Percentiles rank a stretch among this genome's conserved stretches.
Evolutionary conservation across 2,113 vertebrate species (phyloP).

Genomic region (Oxyruncus cristatus): DNA sequence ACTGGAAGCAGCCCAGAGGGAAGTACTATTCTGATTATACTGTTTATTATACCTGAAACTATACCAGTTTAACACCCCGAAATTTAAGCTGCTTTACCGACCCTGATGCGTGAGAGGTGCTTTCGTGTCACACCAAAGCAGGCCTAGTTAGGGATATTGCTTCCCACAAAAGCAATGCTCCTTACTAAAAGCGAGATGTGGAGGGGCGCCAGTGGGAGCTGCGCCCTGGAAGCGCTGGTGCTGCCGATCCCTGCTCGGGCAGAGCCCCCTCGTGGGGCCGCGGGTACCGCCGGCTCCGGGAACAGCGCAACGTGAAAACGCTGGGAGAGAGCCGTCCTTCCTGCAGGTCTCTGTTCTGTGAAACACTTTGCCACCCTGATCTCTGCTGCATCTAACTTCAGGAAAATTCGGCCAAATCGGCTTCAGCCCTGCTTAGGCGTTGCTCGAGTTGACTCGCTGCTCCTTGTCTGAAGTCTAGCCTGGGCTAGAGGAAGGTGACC

Average conservation of each 20-base stretch:
- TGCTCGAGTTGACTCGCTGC: not conserved
- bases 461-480: not conserved
- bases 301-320: not conserved
- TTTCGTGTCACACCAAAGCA: rapidly evolving
- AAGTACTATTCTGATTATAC: not conserved
- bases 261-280: slow-evolving; percentile 26
- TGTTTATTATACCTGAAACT: not conserved
- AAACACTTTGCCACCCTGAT: not conserved
- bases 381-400: not conserved
- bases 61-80: not conserved
- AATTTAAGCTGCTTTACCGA: not conserved
- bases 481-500: not conserved
- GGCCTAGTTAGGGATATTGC: not conserved
- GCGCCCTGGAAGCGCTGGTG: not conserved
- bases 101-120: rapidly evolving
- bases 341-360: not conserved
- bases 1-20: not conserved
- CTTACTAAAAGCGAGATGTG: not conserved
- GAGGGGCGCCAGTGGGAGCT: not conserved
- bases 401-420: not conserved
- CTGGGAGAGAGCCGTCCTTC: not conserved
- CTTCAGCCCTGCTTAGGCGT: not conserved
- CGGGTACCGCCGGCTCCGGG: not conserved
- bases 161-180: not conserved
- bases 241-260: not conserved